Percentiles rank a stretch among this genome's conserved stretches.
phyloP scores from a whole-genome alignment of 2,113 vertebrate species.

The Crotalus horridus region DNA sequence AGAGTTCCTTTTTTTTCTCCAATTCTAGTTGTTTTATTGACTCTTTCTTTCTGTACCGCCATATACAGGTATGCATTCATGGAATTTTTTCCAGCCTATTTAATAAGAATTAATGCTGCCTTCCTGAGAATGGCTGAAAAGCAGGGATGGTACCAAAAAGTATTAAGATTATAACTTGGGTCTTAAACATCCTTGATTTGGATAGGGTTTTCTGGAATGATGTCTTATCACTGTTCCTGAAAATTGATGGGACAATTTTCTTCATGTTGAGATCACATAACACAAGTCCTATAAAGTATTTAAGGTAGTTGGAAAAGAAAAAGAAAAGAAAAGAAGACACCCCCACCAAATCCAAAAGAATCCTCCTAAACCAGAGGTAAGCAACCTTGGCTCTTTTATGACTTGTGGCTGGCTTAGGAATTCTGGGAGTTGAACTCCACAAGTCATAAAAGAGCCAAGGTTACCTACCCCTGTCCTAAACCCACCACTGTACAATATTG shows the following conservation, averaged over 20 bases:
- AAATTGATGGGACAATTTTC: neutral
- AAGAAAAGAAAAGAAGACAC: neutral
- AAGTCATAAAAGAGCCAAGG: too few relatives aligned
- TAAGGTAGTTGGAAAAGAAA: neutral
- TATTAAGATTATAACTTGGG: neutral
- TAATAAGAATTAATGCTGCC: neutral
- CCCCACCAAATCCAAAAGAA: neutral
- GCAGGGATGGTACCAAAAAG: neutral
- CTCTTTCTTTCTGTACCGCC: neutral
- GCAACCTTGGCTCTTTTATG: too few relatives aligned
- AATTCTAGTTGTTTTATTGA: neutral
- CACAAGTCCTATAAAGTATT: neutral
- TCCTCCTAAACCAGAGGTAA: neutral
- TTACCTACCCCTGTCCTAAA: neutral
- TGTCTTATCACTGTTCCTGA: neutral
- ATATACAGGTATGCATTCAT: neutral
- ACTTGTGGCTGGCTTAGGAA: too few relatives aligned
- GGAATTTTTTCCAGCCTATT: neutral
- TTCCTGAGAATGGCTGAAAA: neutral
- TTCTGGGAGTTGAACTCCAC: too few relatives aligned
- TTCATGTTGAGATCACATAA: neutral
- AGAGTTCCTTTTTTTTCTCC: rapidly evolving
- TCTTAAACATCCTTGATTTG: neutral
- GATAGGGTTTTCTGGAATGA: neutral
- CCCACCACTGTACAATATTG: neutral